Percentiles rank a stretch among this genome's conserved stretches.
Conservation (phyloP, 1,140 invertebrate species). For the Agrypnia vestita region DNA sequence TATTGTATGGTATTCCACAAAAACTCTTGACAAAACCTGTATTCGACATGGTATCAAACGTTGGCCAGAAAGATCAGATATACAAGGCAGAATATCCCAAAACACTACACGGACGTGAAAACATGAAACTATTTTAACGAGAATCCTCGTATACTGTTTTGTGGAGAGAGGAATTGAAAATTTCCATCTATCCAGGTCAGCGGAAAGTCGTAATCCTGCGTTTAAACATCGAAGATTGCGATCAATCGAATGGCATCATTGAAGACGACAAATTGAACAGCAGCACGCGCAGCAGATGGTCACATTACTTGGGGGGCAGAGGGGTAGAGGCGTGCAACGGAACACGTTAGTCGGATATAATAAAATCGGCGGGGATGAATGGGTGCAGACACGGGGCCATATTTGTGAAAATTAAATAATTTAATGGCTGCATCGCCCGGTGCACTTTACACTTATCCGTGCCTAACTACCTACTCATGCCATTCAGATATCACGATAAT, state of each 20-base stretch:
- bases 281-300: background rate
- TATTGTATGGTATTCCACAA: no score
- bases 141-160: no score
- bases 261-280: background rate
- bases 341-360: constrained; percentile 43
- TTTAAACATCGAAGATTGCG: background rate
- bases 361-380: constrained; percentile 22
- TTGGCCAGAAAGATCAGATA: no score
- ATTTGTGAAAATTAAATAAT: constrained; percentile 25
- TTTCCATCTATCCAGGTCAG: background rate
- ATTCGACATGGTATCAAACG: no score
- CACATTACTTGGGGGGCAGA: background rate
- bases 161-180: background rate
- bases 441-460: background rate
- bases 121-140: no score
- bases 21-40: no score
- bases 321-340: constrained; percentile 30
- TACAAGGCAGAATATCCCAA: no score
- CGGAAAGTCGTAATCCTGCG: background rate
- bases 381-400: background rate
- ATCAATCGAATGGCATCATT: background rate
- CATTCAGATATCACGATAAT: no score
- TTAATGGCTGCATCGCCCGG: background rate
- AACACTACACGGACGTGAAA: no score
- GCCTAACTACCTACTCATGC: no score